Conservation (phyloP, 2,888 invertebrate species). For the Cataglyphis albicans region DNA sequence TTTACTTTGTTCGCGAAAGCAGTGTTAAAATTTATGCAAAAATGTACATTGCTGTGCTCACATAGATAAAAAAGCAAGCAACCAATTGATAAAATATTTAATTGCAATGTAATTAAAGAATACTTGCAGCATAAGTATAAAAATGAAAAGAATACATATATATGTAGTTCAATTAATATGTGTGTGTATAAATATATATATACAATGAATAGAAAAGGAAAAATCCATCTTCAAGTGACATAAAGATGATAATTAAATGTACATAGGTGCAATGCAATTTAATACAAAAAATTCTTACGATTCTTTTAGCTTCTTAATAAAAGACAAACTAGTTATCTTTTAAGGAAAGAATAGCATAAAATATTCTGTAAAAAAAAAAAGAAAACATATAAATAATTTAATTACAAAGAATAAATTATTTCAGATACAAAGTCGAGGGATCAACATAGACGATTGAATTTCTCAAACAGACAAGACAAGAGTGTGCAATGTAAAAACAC, state of each 20-base stretch:
- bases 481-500: not conserved
- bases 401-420: not conserved
- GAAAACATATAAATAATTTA: not conserved
- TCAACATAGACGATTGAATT: not conserved
- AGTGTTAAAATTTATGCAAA: not conserved
- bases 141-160: not conserved
- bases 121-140: not conserved
- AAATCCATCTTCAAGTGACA: not conserved
- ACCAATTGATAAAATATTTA: not conserved
- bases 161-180: not conserved
- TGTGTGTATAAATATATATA: too few species aligned
- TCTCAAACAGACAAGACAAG: not conserved
- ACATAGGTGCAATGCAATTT: not conserved
- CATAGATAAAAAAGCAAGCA: not conserved
- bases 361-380: not conserved
- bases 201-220: not conserved
- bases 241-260: not conserved
- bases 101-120: not conserved
- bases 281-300: not conserved
- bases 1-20: conserved; percentile 1
- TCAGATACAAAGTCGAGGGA: not conserved
- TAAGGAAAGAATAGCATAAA: not conserved
- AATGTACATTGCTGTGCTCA: not conserved
- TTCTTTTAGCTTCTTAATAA: not conserved
- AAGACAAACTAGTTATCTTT: not conserved